Conservation (phyloP, 2,888 invertebrate species). For the Yponomeuta cagnagella region DNA sequence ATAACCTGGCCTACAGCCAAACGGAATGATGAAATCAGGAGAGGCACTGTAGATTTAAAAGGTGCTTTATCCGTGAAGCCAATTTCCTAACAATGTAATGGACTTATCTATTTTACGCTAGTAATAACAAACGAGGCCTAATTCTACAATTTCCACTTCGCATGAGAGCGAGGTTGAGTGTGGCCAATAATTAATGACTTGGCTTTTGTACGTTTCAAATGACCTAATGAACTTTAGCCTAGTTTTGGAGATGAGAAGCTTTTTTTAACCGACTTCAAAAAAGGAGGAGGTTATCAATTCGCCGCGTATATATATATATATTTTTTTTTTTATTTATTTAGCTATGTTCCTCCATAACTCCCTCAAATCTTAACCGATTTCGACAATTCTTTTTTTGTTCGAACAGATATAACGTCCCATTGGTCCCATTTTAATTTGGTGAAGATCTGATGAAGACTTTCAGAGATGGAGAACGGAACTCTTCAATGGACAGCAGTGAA, state of each 20-base stretch:
- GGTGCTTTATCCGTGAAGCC: background rate
- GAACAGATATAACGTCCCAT: too few species aligned
- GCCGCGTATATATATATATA: too few species aligned
- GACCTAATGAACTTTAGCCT: background rate
- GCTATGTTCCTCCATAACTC: too few species aligned
- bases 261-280: too few species aligned
- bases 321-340: too few species aligned
- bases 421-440: too few species aligned
- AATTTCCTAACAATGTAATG: background rate
- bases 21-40: background rate
- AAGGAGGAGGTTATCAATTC: too few species aligned
- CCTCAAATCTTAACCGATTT: too few species aligned
- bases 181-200: background rate
- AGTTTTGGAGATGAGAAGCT: background rate
- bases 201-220: background rate
- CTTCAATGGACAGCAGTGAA: too few species aligned
- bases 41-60: background rate
- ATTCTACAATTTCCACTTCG: background rate
- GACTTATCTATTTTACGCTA: background rate
- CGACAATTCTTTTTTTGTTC: too few species aligned
- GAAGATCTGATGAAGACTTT: too few species aligned
- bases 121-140: background rate
- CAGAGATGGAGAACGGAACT: too few species aligned
- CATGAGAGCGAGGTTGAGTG: background rate
- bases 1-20: constrained; percentile 7